Conservation (phyloP, 2,888 invertebrate genomes). For the Xanthostigma xanthostigma region DNA sequence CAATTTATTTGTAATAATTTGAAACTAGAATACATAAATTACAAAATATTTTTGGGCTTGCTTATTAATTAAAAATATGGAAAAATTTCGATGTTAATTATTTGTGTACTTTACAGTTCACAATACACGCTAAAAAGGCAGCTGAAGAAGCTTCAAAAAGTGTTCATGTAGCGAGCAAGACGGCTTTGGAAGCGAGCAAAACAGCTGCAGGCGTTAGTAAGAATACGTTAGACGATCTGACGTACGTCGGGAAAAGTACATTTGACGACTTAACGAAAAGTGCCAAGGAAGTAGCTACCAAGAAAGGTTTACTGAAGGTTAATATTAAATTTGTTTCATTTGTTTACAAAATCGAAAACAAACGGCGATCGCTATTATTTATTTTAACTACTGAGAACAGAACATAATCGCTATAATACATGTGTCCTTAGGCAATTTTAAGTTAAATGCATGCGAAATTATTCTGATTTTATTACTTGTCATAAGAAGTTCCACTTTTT, state of each 20-base stretch:
- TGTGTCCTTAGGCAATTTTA: too few species aligned
- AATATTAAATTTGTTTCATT: slow-evolving; percentile 4
- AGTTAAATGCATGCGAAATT: too few species aligned
- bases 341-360: background rate
- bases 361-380: background rate
- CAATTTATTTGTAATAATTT: too few species aligned
- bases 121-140: slow-evolving; percentile 76
- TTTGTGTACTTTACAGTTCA: slow-evolving; percentile 39
- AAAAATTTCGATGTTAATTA: too few species aligned
- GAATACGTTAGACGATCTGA: slow-evolving; percentile 75
- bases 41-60: too few species aligned
- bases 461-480: too few species aligned
- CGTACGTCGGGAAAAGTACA: slow-evolving; percentile 80
- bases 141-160: slow-evolving; percentile 69
- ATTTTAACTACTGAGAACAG: background rate
- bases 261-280: slow-evolving; percentile 82
- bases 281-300: slow-evolving; percentile 75
- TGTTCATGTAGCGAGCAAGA: slow-evolving; percentile 71
- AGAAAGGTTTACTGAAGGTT: slow-evolving; percentile 72
- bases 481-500: too few species aligned
- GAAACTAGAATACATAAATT: too few species aligned
- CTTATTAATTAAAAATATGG: too few species aligned
- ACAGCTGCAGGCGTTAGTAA: slow-evolving; percentile 78
- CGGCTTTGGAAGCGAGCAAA: slow-evolving; percentile 72
- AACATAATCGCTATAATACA: background rate